Evolutionary conservation across 2,888 invertebrate species (phyloP), one percentile per base, ranked within the genome.

Genomic region (Melanophora roralis): DNA sequence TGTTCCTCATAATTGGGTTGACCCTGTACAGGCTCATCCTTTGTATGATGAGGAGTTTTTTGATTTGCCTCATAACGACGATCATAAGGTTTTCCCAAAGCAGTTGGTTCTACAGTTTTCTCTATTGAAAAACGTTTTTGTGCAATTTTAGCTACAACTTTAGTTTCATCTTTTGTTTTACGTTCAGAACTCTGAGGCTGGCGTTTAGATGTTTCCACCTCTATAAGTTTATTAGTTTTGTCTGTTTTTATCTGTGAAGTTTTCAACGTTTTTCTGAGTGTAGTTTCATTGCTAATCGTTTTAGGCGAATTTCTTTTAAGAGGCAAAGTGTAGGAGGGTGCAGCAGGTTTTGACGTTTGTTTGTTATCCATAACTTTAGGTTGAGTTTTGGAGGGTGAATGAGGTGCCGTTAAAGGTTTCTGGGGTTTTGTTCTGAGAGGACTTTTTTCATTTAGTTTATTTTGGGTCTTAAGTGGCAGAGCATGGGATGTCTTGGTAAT

Each of bases 391-490:
- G 51, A 16, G 21, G 62, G 14, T 16, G 27, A 14, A 1, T 16
- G 14, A 0, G 9, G 1, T 5, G 76, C 64, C 7, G 43, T 62
- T 38, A 69, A 47, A 9, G 74, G 21, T 57, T 72, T 80, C 19
- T 43, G 47, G 12, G 75, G 62, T 47, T 60, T 51, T 6, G 43
- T 53, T 60, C 51, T 69, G 59, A 49, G 49, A 43, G 67, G 67
- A 16, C 11, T 62, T 49, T 51, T 74, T 14, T 71, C 69, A 16
- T 32, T 43, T 0, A 62, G 43, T 59, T 43, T 74, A 0, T 16
- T 11, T 21, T 40, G 62, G 7, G 43, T 23, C 38, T 55, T 72
- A 1, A 32, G 38, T 0, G 57, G 34, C 11, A 21, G 11, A 21
- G 8, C 38, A 34, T 38, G 32, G 32, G 34, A 43, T 34, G 40